A percentile compares a stretch with the other conserved stretches of the same genome.
These are phyloP conservation scores for Leptinotarsa peninsularis DNA, from an alignment of 2,888 invertebrate genomes.

Conservation along the genomic window DNA sequence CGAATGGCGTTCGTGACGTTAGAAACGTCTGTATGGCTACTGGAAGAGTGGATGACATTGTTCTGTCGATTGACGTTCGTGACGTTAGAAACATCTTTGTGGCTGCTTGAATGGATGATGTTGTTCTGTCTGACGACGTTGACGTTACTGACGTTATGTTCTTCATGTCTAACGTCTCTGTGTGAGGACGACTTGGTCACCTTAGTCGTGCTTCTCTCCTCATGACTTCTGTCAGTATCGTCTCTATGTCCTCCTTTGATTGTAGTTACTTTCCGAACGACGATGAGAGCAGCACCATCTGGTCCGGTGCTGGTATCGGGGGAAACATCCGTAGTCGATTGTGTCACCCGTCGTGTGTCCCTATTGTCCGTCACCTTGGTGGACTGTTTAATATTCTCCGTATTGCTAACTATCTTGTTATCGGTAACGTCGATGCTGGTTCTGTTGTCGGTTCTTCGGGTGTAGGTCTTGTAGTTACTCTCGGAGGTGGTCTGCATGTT, in stretches of 20 bases:
- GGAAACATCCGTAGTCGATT: slow-evolving; percentile 51
- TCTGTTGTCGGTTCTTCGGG: slow-evolving; percentile 55
- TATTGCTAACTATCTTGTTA: slow-evolving; percentile 43
- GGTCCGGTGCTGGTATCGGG: slow-evolving; percentile 66
- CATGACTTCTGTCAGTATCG: slow-evolving; percentile 37
- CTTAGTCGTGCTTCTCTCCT: slow-evolving; percentile 48
- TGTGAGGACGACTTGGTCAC: slow-evolving; percentile 60
- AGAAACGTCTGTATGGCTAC: slow-evolving; percentile 44
- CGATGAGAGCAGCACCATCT: slow-evolving; percentile 70
- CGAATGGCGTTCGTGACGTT: neutral
- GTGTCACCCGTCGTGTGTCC: slow-evolving; percentile 40
- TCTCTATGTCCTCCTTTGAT: slow-evolving; percentile 55
- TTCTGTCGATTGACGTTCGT: slow-evolving; percentile 8
- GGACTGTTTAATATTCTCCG: slow-evolving; percentile 26
- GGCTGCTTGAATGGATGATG: slow-evolving; percentile 47
- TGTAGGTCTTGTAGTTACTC: slow-evolving; percentile 68
- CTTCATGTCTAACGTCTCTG: slow-evolving; percentile 55
- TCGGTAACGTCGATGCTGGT: slow-evolving; percentile 36
- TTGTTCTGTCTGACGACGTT: slow-evolving; percentile 42
- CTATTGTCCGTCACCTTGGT: slow-evolving; percentile 42
- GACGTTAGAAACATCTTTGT: slow-evolving; percentile 38
- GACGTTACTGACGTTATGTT: slow-evolving; percentile 28
- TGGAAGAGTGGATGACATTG: slow-evolving; percentile 28
- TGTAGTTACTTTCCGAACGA: slow-evolving; percentile 68
- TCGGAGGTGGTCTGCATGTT: slow-evolving; percentile 72